Evolutionary conservation across 2,113 vertebrate species (phyloP), one percentile per base, ranked within the genome.

Genomic region (Cardinalis cardinalis): DNA sequence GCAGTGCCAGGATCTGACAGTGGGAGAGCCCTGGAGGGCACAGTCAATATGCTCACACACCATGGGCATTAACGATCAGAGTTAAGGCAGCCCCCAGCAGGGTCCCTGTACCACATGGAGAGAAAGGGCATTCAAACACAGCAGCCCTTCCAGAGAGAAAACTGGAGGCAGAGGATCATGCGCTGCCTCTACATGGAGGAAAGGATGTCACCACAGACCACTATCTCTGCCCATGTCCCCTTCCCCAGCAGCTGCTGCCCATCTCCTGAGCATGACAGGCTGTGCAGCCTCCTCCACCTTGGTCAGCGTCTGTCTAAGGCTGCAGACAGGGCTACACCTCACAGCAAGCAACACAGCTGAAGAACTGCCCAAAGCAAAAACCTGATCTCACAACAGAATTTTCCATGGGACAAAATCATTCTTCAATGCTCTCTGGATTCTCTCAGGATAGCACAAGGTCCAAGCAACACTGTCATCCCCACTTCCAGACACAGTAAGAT

Each of bases 241-340:
- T 31, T 48, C 8, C 31, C 28, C 36, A 32, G 66, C 75, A 90
- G 40, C 26, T 78, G 23, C 55, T 65, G 19, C 46, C 18, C 59
- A 24, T 34, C 48, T 61, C 31, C 58, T 21, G 21, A 24, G 38
- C 1, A 11, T 4, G 0, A 44, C 14, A 53, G 34, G 38, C 41
- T 2, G 0, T 41, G 36, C 40, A 81, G 44, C 40, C n/a, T 65
- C 31, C 36, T 60, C 9, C 34, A 24, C 4, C 24, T 51, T 0
- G 0, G 0, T 4, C 1, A 0, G 10, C 13, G 8, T 55, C 58
- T n/a, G 1, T 44, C 6, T 34, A 59, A 80, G 32, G 23, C 58
- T 6, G 5, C n/a, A 32, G 26, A 36, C 18, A 59, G 4, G 16
- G 21, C 10, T 8, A 65, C 7, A 65, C 13, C 11, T 15, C 6